Evolutionary conservation across 2,888 invertebrate species (phyloP), one percentile per base, ranked within the genome.

Genomic region (Cheilosia urbana): DNA sequence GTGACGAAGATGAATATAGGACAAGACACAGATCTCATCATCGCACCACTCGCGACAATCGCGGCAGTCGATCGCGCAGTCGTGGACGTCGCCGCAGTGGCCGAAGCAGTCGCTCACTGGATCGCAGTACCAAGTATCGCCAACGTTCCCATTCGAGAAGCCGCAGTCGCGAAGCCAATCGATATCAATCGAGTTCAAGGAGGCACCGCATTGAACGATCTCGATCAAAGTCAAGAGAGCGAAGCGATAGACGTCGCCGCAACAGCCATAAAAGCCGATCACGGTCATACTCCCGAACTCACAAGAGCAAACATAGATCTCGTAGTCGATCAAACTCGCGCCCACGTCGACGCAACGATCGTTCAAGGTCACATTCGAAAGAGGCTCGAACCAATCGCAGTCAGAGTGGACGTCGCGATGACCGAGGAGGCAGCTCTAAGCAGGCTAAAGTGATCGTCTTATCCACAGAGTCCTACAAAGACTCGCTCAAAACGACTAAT

Each of bases 11-110:
- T n/a, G 80, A 87, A 45, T 76, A 87, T 24, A 87, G 40, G 87
- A 73, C 34, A 49, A 89, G 63, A 24, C 85, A 62, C 80, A 88
- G 53, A 51, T 66, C 72, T 21, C 77, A 85, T 24, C 83, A 87
- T 71, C 88, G 83, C 4, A 78, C 79, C 40, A 71, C 88, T n/a
- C 87, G 88, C 9, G 88, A 88, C 9, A 81, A 87, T 24, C 87
- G 81, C n/a, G 87, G 87, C 15, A 89, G 88, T 84, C 89, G 88
- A 21, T 90, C 89, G 34, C 87, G 88, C 11, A 89, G 89, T 62
- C 87, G 88, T 53, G 85, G 81, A 34, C 87, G 85, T 51, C 21
- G 21, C 5, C 21, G 21, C 15, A 2, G 17, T 13, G 80, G 77
- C 11, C 53, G 76, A 15, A 34, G 24, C 24, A 65, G 66, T 53